These are phyloP conservation scores for Autographa pulchrina DNA, from an alignment of 2,888 invertebrate species.

Conservation along the genomic window DNA sequence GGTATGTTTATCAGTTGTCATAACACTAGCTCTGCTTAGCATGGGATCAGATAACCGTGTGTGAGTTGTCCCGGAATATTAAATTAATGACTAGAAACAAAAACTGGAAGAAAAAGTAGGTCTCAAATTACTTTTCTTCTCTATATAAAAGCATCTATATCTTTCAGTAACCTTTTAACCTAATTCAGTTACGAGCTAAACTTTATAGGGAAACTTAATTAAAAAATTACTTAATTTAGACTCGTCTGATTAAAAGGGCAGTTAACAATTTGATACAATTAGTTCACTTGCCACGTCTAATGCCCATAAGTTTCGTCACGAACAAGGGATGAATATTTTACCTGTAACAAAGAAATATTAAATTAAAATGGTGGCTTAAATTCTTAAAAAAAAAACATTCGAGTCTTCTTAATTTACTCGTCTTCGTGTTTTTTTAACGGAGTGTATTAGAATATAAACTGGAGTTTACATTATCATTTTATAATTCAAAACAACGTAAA, in stretches of 20 bases:
- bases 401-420: background rate
- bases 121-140: conserved; percentile 27
- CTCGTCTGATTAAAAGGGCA: conserved; percentile 50
- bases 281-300: conserved; percentile 45
- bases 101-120: background rate
- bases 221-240: conserved; percentile 58
- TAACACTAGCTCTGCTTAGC: no score
- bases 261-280: conserved; percentile 55
- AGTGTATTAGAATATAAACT: no score
- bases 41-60: no score
- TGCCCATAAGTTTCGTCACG: conserved; percentile 29
- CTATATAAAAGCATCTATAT: conserved; percentile 19
- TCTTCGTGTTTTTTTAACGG: no score
- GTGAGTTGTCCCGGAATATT: no score
- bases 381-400: background rate
- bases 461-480: no score
- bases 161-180: conserved; percentile 40
- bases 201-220: conserved; percentile 54
- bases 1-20: no score
- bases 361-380: conserved; percentile 6
- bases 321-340: conserved; percentile 52
- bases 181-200: conserved; percentile 48
- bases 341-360: conserved; percentile 60
- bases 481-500: no score
- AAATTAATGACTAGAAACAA: no score